Percentiles rank a stretch among this genome's conserved stretches.
Evolutionary conservation across 2,888 invertebrate species (phyloP).

Genomic region (Lamellibrachia satsuma): DNA sequence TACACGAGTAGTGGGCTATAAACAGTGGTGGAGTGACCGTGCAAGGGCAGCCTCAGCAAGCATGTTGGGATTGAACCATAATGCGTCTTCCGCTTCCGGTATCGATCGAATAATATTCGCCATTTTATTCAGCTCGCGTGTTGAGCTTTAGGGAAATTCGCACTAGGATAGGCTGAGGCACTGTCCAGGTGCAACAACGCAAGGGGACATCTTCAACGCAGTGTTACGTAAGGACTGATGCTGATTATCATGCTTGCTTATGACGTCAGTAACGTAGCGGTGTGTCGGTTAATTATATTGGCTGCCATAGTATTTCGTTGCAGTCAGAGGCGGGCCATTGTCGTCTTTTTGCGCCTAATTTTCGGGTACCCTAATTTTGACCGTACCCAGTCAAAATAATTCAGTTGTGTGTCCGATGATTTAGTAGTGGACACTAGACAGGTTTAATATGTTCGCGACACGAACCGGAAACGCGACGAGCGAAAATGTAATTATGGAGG

Average conservation of each 20-base stretch:
- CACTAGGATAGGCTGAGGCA: background rate
- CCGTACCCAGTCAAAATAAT: too few species aligned
- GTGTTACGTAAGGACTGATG: background rate
- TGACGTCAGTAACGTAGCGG: background rate
- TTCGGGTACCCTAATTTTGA: too few species aligned
- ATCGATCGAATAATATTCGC: background rate
- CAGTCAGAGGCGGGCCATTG: background rate
- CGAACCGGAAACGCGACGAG: too few species aligned
- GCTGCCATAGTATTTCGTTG: background rate
- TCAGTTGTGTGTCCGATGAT: too few species aligned
- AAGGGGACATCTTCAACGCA: background rate
- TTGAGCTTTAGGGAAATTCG: background rate
- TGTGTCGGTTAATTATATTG: background rate
- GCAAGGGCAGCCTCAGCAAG: background rate
- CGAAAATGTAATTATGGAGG: too few species aligned
- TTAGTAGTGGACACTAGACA: too few species aligned
- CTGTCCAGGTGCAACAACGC: background rate
- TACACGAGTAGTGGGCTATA: too few species aligned
- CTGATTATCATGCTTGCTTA: background rate
- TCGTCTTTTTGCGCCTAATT: too few species aligned
- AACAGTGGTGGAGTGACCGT: background rate
- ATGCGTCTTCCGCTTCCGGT: conserved; percentile 2
- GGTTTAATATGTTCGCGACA: too few species aligned
- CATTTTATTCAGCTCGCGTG: background rate
- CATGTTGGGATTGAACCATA: conserved; percentile 17